Evolutionary conservation across 2,113 vertebrate species (phyloP), one percentile per base, ranked within the genome.

Genomic region (Todiramphus saurophagus): DNA sequence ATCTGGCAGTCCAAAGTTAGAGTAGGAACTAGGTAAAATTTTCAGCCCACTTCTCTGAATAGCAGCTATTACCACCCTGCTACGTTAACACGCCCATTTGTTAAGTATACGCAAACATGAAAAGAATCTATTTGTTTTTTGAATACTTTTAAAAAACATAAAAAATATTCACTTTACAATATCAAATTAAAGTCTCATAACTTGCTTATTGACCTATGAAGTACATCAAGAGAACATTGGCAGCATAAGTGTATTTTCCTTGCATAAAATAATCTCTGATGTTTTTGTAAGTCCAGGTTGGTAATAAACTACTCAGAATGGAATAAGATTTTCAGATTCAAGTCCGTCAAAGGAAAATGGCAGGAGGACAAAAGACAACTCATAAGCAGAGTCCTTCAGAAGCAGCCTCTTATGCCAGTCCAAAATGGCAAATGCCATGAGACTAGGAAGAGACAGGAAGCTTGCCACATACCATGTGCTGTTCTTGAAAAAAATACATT

Each of bases 401-500:
- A 37, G 17, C 1, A 4, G 51, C 12, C 25, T 94, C 37, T 83
- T 55, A 70, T 79, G 31, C 30, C 3, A 28, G 55, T 78, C 83
- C 77, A 94, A 94, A 87, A 92, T 19, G 41, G 33, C 46, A 75
- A 94, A 73, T 56, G 19, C 31, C 48, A n/a, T 37, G 53, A 94
- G 46, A 44, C 30, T 28, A 74, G n/a, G n/a, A n/a, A n/a, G n/a
- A n/a, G 43, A 37, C 43, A 96, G 96, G 89, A 96, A 92, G 13
- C 43, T 83, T 87, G 16, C 11, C 59, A 56, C 39, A 46, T 70
- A 53, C 39, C 1, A 0, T 60, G 21, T 70, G 63, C 19, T 96
- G 25, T 90, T 94, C 66, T 89, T 83, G 66, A 82, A 92, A 92
- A 96, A 96, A 94, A 70, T 16, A 55, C 48, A 25, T 74, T 89